Base-by-base conservation (phyloP, 2,113 vertebrate genomes). In the Chloroceryle aenea region DNA sequence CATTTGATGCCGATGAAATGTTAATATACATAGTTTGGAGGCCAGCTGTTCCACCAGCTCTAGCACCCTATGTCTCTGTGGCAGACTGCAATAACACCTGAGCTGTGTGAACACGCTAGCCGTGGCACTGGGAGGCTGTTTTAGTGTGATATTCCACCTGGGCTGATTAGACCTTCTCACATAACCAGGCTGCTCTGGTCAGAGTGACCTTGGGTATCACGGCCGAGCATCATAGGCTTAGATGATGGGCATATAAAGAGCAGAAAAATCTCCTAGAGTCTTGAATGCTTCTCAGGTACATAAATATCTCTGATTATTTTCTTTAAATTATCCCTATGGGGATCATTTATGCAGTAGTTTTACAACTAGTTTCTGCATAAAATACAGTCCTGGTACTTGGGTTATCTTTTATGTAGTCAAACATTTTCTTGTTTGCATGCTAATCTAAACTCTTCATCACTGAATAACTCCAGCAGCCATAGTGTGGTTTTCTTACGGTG, bases 361-460 rank as follows among this genome's bases (percentile, higher is more conserved):
- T 94, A 95, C 93, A 93, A 97, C 76, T 82, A 87, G 90, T 89
- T 96, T 95, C 94, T 97, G 63, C 79, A 85, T 97, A 92, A 97
- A 92, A 96, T 96, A 80, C 47, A 93, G 95, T 92, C 59, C n/a
- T 50, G 32, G 79, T 75, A 40, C 78, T 91, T 76, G 62, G 82
- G 85, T 72, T 73, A 29, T 95, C 85, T 85, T 95, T 95, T 95
- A 81, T 96, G 48, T 87, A 96, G 89, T 96, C 87, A 92, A 93
- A 92, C 76, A 75, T 71, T 93, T 97, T 94, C 94, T 96, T 97
- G 87, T 96, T 97, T 96, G 92, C 96, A 87, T 97, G 90, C 87
- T 96, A 97, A 97, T 97, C 96, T 96, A 89, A 97, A 87, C 80
- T 89, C 88, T 96, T 87, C 80, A 93, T 98, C 95, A 89, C 58